Conservation (phyloP, 2,797 vertebrate species). For the Sebastes nivosus region DNA sequence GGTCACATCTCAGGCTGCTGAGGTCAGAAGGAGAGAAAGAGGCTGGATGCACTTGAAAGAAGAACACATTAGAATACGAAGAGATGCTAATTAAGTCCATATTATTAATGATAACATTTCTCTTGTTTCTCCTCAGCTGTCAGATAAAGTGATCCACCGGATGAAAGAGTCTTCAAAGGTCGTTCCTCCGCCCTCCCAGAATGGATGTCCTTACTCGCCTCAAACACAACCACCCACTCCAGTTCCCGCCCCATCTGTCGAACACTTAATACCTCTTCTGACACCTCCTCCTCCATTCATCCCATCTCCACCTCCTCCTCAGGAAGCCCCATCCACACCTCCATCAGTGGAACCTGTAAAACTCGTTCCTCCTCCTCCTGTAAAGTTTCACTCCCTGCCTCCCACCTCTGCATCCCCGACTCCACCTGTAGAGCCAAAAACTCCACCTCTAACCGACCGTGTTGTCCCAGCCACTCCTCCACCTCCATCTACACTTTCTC, state of each 20-base stretch:
- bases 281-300: slow-evolving; percentile 28
- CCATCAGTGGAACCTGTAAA: slow-evolving; percentile 36
- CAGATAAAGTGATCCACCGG: slow-evolving; percentile 89
- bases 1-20: neutral
- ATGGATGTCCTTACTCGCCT: slow-evolving; percentile 5
- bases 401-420: neutral
- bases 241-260: slow-evolving; percentile 27
- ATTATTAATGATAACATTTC: neutral
- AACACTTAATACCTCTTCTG: slow-evolving; percentile 42
- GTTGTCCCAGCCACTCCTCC: neutral
- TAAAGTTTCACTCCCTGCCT: slow-evolving; percentile 55
- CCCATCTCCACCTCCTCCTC: slow-evolving; percentile 28
- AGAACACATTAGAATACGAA: neutral
- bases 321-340: slow-evolving; percentile 2
- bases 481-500: slow-evolving; percentile 1
- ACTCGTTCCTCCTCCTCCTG: slow-evolving; percentile 48
- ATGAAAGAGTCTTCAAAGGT: slow-evolving; percentile 85
- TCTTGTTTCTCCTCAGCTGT: slow-evolving; percentile 81
- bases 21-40: neutral
- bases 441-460: neutral
- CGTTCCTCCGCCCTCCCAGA: slow-evolving; percentile 33
- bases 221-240: slow-evolving; percentile 15
- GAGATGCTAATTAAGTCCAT: neutral
- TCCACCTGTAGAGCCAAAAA: neutral
- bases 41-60: neutral